Conservation (phyloP, 1,140 invertebrate genomes). For the Philopotamus ludificatus region DNA sequence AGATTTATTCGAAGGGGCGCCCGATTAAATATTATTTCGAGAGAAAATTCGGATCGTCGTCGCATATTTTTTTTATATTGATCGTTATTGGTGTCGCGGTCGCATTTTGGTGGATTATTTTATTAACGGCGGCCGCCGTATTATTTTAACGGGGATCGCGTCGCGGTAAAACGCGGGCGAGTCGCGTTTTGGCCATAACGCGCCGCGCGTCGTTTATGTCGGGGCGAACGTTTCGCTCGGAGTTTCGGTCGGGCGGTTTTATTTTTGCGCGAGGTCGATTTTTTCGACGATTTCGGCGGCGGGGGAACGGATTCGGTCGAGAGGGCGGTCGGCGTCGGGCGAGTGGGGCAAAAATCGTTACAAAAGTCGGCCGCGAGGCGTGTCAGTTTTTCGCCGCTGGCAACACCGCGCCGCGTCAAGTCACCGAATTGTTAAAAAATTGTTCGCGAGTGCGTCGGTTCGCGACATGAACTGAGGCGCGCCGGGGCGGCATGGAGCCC, state of each 20-base stretch:
- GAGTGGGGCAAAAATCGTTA: slow-evolving; percentile 47
- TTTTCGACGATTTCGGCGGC: too few species aligned
- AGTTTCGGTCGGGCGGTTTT: too few species aligned
- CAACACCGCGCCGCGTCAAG: slow-evolving; percentile 40
- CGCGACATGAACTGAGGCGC: slow-evolving; percentile 44
- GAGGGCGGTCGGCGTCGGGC: background rate
- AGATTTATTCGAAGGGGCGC: too few species aligned
- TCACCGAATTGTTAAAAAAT: too few species aligned
- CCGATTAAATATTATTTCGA: too few species aligned
- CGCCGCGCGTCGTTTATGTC: slow-evolving; percentile 3
- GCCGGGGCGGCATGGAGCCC: slow-evolving; percentile 23
- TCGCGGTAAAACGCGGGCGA: slow-evolving; percentile 57
- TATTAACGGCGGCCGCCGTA: background rate
- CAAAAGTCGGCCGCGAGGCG: background rate
- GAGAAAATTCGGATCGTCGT: too few species aligned
- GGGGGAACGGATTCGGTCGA: background rate
- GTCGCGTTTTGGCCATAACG: background rate
- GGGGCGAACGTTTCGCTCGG: background rate
- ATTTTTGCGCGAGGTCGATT: too few species aligned
- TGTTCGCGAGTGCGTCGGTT: slow-evolving; percentile 43
- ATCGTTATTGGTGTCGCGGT: too few species aligned
- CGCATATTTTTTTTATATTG: too few species aligned
- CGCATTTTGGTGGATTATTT: too few species aligned
- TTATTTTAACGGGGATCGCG: slow-evolving; percentile 56
- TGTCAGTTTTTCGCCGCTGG: background rate